Evolutionary conservation across 2,888 invertebrate species (phyloP), one percentile per base, ranked within the genome.

Genomic region (Lasioglossum lativentre): DNA sequence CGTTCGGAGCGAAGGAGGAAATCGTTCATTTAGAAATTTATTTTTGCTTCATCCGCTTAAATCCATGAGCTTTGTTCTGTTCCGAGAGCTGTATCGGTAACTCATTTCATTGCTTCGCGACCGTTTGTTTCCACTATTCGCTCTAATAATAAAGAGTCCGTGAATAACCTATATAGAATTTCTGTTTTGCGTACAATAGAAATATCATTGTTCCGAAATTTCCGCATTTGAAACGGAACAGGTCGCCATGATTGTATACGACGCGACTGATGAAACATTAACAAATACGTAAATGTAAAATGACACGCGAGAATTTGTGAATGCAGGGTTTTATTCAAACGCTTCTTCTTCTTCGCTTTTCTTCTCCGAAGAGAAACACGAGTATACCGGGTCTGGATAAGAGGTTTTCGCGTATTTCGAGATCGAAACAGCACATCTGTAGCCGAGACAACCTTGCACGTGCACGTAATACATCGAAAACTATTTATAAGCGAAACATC

Each of bases 391-490:
- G 27, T 59, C 72, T 74, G 75, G 47, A 74, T 77, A 76, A 82
- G 78, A 78, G 78, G 12, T 84, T 75, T 72, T 78, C 40, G 75
- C 73, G 81, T 90, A 89, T 88, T 90, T 92, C 52, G 73, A 88
- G 86, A 88, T 75, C 70, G 82, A 78, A 70, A 75, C 79, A 75
- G 80, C 38, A 40, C 34, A 70, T 91, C 88, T 91, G 91, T 90
- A 91, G 91, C 90, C 89, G 88, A 90, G 89, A 88, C 86, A 93
- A 91, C 93, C 92, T 93, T 93, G 93, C 89, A 86, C 88, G 89
- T 88, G 89, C 80, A 88, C 88, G 88, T 89, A 90, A 92, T 89
- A 91, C 82, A 89, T 88, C 76, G 86, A 87, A 91, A 92, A 91
- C 92, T 93, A 93, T 93, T 93, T 93, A 92, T 93, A 93, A 92